These are phyloP conservation scores for Chionomys nivalis DNA, from an alignment of 2,113 vertebrate genomes.

Conservation along the genomic window DNA sequence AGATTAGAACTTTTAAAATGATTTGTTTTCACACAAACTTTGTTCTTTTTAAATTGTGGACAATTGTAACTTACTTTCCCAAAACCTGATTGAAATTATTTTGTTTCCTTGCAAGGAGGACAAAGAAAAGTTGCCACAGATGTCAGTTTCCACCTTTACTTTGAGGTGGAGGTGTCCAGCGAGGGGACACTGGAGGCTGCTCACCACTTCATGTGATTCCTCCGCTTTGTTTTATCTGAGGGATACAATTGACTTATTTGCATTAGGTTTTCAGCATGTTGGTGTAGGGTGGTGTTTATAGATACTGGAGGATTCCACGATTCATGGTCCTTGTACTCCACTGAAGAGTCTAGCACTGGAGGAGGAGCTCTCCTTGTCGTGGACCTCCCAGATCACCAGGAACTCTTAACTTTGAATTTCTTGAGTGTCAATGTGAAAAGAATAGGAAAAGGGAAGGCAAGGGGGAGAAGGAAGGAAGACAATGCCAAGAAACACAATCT, in stretches of 20 bases:
- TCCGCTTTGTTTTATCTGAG: background rate
- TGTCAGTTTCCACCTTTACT: background rate
- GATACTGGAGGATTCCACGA: rapidly evolving
- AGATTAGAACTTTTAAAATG: background rate
- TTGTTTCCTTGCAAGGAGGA: background rate
- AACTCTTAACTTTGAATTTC: background rate
- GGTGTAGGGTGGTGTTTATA: background rate
- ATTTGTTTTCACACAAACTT: background rate
- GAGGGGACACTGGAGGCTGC: no score
- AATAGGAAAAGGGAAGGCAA: background rate
- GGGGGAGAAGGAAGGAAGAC: background rate
- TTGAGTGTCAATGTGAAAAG: background rate
- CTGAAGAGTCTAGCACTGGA: background rate
- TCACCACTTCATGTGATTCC: background rate
- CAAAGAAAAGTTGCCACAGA: background rate
- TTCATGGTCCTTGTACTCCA: background rate
- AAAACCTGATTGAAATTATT: background rate
- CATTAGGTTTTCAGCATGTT: background rate
- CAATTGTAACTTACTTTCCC: background rate
- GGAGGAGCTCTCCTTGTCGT: background rate
- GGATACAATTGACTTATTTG: background rate
- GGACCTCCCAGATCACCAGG: background rate
- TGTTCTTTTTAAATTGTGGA: background rate
- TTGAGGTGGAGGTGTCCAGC: no score
- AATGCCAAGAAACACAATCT: background rate